Evolutionary conservation across 2,888 invertebrate species (phyloP).

Genomic region (Andrena minutula): DNA sequence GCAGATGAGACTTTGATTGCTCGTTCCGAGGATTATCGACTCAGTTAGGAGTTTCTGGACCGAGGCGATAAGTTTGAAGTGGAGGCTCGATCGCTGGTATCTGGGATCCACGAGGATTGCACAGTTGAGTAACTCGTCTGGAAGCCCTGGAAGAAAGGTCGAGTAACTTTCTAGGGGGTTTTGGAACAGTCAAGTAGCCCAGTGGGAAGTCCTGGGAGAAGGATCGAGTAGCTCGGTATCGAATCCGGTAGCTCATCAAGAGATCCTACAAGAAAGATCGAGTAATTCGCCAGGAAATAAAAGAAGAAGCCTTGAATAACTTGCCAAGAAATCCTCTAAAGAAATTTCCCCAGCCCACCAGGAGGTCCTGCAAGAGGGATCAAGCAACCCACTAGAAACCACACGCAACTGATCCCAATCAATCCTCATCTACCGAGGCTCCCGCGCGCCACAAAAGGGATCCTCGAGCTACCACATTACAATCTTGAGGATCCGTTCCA

Average conservation of each 20-base stretch:
- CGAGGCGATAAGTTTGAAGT: not conserved
- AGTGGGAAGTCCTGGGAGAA: not conserved
- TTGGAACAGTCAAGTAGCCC: not conserved
- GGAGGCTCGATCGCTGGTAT: not conserved
- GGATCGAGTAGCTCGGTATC: too few relatives aligned
- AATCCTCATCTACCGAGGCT: not conserved
- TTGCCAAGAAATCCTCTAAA: not conserved
- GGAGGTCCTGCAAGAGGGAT: not conserved
- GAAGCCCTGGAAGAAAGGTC: not conserved
- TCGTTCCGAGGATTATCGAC: not conserved
- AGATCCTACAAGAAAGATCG: not conserved
- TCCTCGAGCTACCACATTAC: not conserved
- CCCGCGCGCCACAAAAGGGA: not conserved
- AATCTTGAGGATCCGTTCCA: not conserved
- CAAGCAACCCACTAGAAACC: slow-evolving; percentile 2
- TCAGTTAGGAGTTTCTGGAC: not conserved
- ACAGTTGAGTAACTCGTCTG: not conserved
- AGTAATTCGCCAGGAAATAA: not conserved
- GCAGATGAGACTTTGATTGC: not conserved
- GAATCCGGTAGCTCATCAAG: too few relatives aligned
- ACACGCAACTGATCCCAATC: slow-evolving; percentile 26
- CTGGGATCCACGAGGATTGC: not conserved
- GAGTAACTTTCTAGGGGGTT: not conserved
- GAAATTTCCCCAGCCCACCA: not conserved
- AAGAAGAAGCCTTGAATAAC: not conserved